Evolutionary conservation across 2,113 vertebrate species (phyloP), one percentile per base, ranked within the genome.

Genomic region (Leptosomus discolor): DNA sequence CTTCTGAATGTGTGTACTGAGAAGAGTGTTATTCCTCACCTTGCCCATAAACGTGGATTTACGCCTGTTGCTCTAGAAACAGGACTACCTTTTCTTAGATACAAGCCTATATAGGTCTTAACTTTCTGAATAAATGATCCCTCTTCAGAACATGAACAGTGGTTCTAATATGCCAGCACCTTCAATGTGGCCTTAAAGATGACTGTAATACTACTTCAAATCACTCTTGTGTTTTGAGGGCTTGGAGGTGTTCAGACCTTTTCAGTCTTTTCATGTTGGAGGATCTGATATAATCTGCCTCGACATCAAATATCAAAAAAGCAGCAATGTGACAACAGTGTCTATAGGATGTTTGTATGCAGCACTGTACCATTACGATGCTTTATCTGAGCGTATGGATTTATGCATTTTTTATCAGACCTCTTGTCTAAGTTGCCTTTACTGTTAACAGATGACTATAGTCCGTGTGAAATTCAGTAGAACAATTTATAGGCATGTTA

Each of bases 21-120:
- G 74, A 69, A 92, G 74, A 91, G 37, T 79, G 92, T 95, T 96
- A 93, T 90, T 95, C 61, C 63, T 93, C 79, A 76, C 74, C 54
- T 92, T 95, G 43, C 70, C 75, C 39, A 26, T 94, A 96, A 95
- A 96, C 0, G 57, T 95, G 88, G 78, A 76, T 90, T 95, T 94
- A 93, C 92, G 88, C 16, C 70, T 90, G 61, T 90, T 85, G 32
- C 78, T 93, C 70, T 76, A 83, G 70, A 64, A 94, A 96, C 85
- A 90, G 67, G 36, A 20, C 78, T 79, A 51, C 53, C 27, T 94
- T 92, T 64, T 96, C 27, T 79, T 79, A 82, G n/a, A 27, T 85
- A 46, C 17, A 81, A 92, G 36, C 36, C 61, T 73, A 16, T 68
- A 29, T 43, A 26, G 48, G 61, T 51, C 36, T 90, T 75, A 34